A percentile compares a stretch with the other conserved stretches of the same genome.
Evolutionary conservation across 2,888 invertebrate species (phyloP).

Genomic region (Epiblema foenella): DNA sequence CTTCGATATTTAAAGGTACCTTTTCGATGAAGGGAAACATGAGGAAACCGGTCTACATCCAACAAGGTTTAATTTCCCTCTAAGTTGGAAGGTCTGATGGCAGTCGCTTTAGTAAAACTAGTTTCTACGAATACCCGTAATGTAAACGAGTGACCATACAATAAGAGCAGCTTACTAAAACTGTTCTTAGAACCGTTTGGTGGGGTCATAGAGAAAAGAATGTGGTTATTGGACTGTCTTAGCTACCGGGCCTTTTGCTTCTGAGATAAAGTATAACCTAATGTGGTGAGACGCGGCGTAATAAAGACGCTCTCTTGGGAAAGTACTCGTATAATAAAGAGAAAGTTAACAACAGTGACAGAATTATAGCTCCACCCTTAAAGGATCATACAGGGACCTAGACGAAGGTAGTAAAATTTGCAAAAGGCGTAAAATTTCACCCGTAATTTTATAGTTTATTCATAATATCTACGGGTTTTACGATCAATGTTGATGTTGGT

Average conservation of each 20-base stretch:
- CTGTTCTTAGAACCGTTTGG: not conserved
- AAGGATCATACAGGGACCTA: slow-evolving; percentile 2
- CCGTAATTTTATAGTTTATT: slow-evolving; percentile 29
- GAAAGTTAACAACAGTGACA: slow-evolving; percentile 14
- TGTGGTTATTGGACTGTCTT: not conserved
- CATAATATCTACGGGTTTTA: slow-evolving; percentile 12
- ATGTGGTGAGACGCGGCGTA: slow-evolving; percentile 16
- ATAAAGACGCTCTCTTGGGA: slow-evolving; percentile 23
- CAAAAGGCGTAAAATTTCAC: slow-evolving; percentile 15
- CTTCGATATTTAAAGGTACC: no score
- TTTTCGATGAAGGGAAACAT: no score
- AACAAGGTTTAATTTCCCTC: no score
- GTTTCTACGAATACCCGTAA: no score
- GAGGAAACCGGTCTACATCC: no score
- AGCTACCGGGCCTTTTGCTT: not conserved
- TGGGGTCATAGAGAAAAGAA: no score
- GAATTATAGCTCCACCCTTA: not conserved
- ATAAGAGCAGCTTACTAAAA: not conserved
- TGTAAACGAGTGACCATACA: no score
- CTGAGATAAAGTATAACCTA: slow-evolving; percentile 3
- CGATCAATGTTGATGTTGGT: not conserved
- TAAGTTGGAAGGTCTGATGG: no score
- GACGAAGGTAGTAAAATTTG: slow-evolving; percentile 12
- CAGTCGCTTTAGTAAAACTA: no score
- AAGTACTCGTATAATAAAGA: slow-evolving; percentile 11